Percentiles rank a stretch among this genome's conserved stretches.
These are phyloP conservation scores for Chrysolina americana DNA, from an alignment of 2,888 invertebrate genomes.

Conservation along the genomic window DNA sequence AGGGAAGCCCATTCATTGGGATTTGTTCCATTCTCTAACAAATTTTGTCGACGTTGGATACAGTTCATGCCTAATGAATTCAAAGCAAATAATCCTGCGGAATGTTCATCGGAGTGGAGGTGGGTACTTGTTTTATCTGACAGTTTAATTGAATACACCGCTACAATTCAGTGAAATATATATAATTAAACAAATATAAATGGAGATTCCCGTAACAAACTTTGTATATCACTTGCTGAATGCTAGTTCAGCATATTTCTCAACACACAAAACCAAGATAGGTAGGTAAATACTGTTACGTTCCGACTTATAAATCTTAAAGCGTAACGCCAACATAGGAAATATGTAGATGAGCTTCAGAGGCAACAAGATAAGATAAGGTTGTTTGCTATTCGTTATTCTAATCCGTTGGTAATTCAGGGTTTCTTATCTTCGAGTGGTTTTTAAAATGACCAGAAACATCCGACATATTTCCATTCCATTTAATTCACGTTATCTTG, in stretches of 20 bases:
- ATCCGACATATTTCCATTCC: too few relatives aligned
- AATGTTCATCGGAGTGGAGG: conserved; percentile 6
- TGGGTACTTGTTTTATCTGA: conserved; percentile 3
- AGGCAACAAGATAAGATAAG: conserved; percentile 7
- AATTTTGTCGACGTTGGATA: conserved; percentile 7
- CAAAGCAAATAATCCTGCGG: conserved; percentile 8
- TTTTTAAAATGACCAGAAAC: background rate
- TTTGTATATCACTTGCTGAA: background rate
- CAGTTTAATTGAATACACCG: conserved; percentile 7
- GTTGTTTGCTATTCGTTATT: conserved; percentile 7
- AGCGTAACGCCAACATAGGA: background rate
- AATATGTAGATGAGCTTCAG: conserved; percentile 3
- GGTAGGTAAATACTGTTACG: background rate
- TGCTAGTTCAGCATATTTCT: conserved; percentile 6
- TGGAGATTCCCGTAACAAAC: background rate
- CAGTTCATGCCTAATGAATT: conserved; percentile 2
- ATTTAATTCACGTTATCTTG: too few relatives aligned
- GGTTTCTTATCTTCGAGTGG: background rate
- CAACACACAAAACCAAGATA: background rate
- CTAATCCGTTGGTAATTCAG: background rate
- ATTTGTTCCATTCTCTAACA: background rate
- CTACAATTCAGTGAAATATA: background rate
- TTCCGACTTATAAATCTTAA: background rate
- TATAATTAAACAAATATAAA: conserved; percentile 12
- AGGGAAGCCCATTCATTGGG: background rate